These are phyloP conservation scores for Cephalopterus ornatus DNA, from an alignment of 2,113 vertebrate species.

Conservation along the genomic window DNA sequence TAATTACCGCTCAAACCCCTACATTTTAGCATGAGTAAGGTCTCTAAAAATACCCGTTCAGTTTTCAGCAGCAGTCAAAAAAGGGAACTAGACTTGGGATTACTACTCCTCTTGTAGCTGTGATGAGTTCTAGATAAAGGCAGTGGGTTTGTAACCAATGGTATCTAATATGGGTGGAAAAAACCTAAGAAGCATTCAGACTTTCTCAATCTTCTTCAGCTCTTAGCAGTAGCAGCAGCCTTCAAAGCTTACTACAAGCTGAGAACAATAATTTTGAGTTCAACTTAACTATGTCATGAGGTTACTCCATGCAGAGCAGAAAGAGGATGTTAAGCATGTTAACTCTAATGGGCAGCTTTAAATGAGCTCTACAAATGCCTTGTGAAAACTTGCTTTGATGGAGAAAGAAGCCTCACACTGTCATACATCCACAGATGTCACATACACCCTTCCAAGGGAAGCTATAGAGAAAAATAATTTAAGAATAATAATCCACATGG, in stretches of 20 bases:
- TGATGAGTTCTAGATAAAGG: neutral
- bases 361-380: neutral
- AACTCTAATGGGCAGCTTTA: neutral
- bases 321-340: neutral
- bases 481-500: neutral
- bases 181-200: neutral
- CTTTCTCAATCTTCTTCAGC: accelerated
- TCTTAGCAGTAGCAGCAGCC: neutral
- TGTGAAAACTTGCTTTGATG: neutral
- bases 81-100: neutral
- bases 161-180: neutral
- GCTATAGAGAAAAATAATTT: neutral
- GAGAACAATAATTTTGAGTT: neutral
- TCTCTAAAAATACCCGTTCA: neutral
- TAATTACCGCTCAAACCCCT: neutral
- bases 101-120: neutral
- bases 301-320: neutral
- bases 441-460: neutral
- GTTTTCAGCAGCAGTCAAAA: neutral
- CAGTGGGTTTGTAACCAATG: neutral
- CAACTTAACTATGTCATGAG: neutral
- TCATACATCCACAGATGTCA: neutral
- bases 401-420: neutral
- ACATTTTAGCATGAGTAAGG: neutral
- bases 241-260: neutral